phyloP scores from a whole-genome alignment of 2,797 vertebrate species.

The Meda fulgida region DNA sequence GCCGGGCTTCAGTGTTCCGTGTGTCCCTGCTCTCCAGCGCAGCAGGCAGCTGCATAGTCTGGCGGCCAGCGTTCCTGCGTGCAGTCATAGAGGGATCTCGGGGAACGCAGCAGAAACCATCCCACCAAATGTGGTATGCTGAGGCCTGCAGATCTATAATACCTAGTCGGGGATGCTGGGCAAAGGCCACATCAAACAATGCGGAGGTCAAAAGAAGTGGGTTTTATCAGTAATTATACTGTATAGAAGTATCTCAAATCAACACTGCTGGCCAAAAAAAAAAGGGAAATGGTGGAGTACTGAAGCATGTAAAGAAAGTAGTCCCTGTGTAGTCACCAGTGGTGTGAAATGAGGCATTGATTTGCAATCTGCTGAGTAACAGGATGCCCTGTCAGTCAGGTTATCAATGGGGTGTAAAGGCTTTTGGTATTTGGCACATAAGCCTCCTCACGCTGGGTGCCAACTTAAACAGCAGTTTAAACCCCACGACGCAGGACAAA shows the following conservation, averaged over 20 bases:
- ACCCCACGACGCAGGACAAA: constrained; percentile 74
- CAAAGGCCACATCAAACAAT: constrained; percentile 42
- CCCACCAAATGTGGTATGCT: constrained; percentile 68
- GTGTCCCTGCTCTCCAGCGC: constrained; percentile 74
- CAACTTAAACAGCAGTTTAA: constrained; percentile 74
- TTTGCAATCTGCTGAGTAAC: constrained; percentile 77
- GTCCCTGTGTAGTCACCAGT: constrained; percentile 50
- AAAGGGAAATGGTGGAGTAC: constrained; percentile 42
- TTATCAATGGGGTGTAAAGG: constrained; percentile 78
- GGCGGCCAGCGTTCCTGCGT: constrained; percentile 65
- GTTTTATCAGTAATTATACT: constrained; percentile 45
- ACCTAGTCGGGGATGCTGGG: constrained; percentile 34
- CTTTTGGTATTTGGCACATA: constrained; percentile 71
- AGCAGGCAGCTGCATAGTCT: constrained; percentile 74
- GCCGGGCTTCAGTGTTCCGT: constrained; percentile 76
- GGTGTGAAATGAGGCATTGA: constrained; percentile 63
- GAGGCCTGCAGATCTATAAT: constrained; percentile 56
- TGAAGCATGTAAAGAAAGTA: constrained; percentile 55
- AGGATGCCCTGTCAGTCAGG: constrained; percentile 79
- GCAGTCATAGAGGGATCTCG: constrained; percentile 59
- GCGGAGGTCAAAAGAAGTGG: constrained; percentile 38
- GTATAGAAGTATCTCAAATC: constrained; percentile 41
- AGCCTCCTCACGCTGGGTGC: constrained; percentile 60
- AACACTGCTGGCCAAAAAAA: constrained; percentile 43
- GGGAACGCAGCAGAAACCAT: constrained; percentile 74